Conservation (phyloP, 2,797 vertebrate species). For the Oreochromis mossambicus region DNA sequence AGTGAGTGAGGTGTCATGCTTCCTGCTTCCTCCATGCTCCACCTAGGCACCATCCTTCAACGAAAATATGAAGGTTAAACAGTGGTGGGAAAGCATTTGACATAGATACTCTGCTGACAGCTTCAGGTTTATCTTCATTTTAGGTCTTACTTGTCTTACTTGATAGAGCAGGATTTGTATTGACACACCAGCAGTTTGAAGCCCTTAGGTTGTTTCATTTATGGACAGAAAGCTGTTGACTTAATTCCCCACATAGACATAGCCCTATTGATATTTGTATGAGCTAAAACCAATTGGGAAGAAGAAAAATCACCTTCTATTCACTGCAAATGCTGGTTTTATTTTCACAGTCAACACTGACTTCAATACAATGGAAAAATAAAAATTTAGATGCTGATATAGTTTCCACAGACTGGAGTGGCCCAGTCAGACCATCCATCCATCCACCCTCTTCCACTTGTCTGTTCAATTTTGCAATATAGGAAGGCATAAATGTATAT, state of each 20-base stretch:
- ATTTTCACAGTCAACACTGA: background rate
- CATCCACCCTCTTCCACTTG: background rate
- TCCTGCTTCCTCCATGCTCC: background rate
- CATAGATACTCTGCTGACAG: background rate
- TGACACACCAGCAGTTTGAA: background rate
- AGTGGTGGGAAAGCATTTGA: background rate
- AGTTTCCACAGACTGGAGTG: background rate
- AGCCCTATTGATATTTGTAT: background rate
- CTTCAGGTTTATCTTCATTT: background rate
- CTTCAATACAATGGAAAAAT: background rate
- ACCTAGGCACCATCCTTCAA: background rate
- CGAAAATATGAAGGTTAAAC: background rate
- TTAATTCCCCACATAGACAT: background rate
- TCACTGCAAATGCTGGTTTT: background rate
- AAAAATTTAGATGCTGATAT: background rate
- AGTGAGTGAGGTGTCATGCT: background rate
- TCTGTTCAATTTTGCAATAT: background rate
- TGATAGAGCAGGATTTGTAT: constrained; percentile 8
- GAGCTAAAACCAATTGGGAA: background rate
- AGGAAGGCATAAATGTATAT: background rate
- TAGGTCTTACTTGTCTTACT: background rate
- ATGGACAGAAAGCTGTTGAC: background rate
- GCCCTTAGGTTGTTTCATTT: background rate
- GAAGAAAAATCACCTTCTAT: background rate
- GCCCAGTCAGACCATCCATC: background rate